Evolutionary conservation across 2,888 invertebrate genomes (phyloP).

Genomic region (Rotaria socialis): DNA sequence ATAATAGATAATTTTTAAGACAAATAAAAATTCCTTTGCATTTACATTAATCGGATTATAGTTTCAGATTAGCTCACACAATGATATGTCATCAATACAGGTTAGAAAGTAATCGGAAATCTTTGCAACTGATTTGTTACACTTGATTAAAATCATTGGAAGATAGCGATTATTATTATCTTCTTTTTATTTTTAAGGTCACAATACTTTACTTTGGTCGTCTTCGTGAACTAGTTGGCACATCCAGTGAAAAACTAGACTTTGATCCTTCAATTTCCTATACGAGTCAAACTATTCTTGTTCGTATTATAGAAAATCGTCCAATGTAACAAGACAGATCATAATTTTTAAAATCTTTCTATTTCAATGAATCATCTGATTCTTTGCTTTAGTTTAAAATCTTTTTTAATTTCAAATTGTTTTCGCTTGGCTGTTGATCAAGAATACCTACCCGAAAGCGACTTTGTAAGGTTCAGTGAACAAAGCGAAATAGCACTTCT

Average conservation of each 20-base stretch:
- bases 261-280: not conserved
- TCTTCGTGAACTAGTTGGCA: not conserved
- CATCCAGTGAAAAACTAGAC: not conserved
- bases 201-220: conserved; percentile 15
- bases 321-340: not conserved
- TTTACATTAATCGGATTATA: not conserved
- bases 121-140: not conserved
- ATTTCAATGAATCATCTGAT: not conserved
- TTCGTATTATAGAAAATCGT: not conserved
- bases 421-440: conserved; percentile 30
- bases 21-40: not conserved
- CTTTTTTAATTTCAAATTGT: not conserved
- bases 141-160: not conserved
- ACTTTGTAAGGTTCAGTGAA: not conserved
- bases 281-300: not conserved
- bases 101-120: not conserved
- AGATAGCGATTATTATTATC: not conserved
- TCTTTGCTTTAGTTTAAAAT: not conserved
- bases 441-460: not conserved
- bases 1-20: not conserved
- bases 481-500: conserved; percentile 27
- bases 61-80: not conserved
- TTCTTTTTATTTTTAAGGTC: not conserved
- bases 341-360: not conserved
- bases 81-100: not conserved